Evolutionary conservation across 2,888 invertebrate genomes (phyloP).

Genomic region (Herminia tarsipennalis): DNA sequence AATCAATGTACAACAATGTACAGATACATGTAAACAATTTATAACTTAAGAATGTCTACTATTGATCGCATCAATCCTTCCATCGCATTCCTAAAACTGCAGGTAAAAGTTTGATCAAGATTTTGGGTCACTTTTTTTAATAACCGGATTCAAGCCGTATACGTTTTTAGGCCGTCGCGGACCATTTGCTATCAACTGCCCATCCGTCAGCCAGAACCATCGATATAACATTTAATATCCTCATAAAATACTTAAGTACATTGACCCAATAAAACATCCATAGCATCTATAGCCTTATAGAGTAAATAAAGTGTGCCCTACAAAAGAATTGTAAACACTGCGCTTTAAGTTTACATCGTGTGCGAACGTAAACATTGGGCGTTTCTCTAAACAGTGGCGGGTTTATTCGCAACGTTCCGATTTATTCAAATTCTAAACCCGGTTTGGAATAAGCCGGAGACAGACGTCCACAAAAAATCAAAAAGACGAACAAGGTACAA

Average conservation of each 20-base stretch:
- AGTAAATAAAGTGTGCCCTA: constrained; percentile 42
- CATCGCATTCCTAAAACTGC: no score
- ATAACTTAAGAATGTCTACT: no score
- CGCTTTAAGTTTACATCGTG: constrained; percentile 47
- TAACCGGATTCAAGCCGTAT: constrained; percentile 23
- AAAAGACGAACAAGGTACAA: no score
- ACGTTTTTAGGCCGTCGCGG: constrained; percentile 27
- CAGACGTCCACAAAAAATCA: no score
- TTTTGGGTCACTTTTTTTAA: no score
- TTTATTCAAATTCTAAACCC: constrained; percentile 25
- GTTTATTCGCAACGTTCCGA: constrained; percentile 52
- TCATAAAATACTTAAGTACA: constrained; percentile 35
- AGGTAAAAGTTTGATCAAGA: no score
- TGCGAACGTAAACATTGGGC: constrained; percentile 71
- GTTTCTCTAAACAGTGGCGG: constrained; percentile 66
- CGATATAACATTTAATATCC: constrained; percentile 22
- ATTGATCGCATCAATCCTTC: no score
- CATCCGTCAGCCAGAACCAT: constrained; percentile 25
- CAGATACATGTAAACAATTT: no score
- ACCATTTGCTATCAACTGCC: constrained; percentile 24
- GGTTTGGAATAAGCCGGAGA: constrained; percentile 9
- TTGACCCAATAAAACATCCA: constrained; percentile 42
- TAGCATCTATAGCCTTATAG: constrained; percentile 20
- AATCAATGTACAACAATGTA: no score
- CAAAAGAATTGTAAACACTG: constrained; percentile 39